Conservation (phyloP, 1,140 invertebrate species). For the Pseudomyrmex gracilis region DNA sequence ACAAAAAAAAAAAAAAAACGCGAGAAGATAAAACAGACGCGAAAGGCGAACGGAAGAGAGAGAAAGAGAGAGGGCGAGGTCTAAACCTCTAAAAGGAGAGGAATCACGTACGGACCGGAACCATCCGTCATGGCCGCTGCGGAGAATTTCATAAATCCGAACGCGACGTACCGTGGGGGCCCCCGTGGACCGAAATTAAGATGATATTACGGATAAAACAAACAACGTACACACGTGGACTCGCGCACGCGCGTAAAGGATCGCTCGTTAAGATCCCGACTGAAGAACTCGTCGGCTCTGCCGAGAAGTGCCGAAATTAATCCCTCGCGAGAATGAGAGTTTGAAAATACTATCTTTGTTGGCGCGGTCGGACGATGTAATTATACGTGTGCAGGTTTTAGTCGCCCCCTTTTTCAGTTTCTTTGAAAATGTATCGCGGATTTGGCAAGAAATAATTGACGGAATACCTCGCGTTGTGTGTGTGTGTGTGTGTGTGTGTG, state of each 20-base stretch:
- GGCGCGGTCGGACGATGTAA: neutral
- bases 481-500: too few relatives aligned
- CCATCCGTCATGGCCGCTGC: constrained; percentile 76
- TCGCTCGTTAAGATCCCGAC: constrained; percentile 58
- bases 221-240: neutral
- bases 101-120: constrained; percentile 78
- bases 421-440: neutral
- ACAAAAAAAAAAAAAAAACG: constrained; percentile 72
- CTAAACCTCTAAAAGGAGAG: constrained; percentile 68
- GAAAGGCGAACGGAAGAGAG: neutral
- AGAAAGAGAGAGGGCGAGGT: constrained; percentile 39
- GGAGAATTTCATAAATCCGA: constrained; percentile 77
- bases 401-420: neutral
- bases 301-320: constrained; percentile 33
- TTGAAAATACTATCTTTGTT: neutral
- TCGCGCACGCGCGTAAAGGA: constrained; percentile 53
- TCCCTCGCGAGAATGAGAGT: neutral
- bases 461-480: too few relatives aligned
- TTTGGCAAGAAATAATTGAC: neutral
- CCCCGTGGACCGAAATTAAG: constrained; percentile 77
- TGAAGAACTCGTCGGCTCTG: constrained; percentile 43
- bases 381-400: neutral
- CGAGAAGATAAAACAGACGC: constrained; percentile 69
- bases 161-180: constrained; percentile 62
- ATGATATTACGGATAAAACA: constrained; percentile 83